A percentile compares a stretch with the other conserved stretches of the same genome.
These are phyloP conservation scores for Cherax quadricarinatus DNA, from an alignment of 1,140 invertebrate genomes.

Conservation along the genomic window DNA sequence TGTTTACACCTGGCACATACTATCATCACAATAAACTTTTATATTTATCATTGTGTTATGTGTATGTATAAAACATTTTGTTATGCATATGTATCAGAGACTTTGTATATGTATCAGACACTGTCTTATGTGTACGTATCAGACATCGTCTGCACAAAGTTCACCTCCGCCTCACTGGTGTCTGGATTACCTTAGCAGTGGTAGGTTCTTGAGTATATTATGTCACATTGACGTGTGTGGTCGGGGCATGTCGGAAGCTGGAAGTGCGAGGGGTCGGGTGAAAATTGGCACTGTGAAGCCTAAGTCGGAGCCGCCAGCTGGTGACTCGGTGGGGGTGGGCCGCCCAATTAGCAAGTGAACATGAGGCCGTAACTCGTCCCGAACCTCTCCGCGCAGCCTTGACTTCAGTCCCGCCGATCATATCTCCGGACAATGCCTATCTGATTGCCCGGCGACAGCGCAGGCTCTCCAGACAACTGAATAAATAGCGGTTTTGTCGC, in stretches of 20 bases:
- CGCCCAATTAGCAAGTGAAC: slow-evolving; percentile 59
- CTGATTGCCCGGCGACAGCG: neutral
- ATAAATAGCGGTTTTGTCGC: neutral
- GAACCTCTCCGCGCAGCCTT: neutral
- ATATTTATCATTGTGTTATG: too few species aligned
- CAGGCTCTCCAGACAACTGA: neutral
- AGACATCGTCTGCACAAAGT: too few species aligned
- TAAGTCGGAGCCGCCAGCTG: slow-evolving; percentile 40
- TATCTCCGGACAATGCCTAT: neutral
- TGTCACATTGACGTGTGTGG: neutral
- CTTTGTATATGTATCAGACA: too few species aligned
- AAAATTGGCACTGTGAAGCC: slow-evolving; percentile 62
- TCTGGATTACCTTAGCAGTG: too few species aligned
- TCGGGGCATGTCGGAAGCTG: neutral
- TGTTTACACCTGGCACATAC: too few species aligned
- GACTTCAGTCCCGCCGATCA: slow-evolving; percentile 15
- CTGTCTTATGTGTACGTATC: too few species aligned
- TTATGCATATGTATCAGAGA: too few species aligned
- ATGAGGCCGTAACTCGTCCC: slow-evolving; percentile 38
- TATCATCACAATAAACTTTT: too few species aligned
- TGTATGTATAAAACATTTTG: too few species aligned
- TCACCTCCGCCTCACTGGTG: too few species aligned
- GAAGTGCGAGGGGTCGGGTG: slow-evolving; percentile 26
- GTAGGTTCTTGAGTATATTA: too few species aligned
- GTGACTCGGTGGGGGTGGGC: slow-evolving; percentile 42